Percentiles rank a stretch among this genome's conserved stretches.
Evolutionary conservation across 64 coral and sea anemone genomes (phyloP).

Genomic region (Trachythela sp.): DNA sequence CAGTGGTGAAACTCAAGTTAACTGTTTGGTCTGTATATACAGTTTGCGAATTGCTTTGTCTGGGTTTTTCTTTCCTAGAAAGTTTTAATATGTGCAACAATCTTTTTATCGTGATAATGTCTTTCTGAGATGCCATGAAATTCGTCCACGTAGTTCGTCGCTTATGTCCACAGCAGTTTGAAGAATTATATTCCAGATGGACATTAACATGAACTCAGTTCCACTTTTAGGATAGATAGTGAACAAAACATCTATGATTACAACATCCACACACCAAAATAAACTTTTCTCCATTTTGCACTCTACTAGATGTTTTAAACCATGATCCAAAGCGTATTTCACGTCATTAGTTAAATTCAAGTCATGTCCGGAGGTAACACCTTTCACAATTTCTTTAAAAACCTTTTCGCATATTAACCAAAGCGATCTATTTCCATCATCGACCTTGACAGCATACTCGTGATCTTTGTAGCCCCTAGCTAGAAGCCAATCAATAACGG

Average conservation of each 20-base stretch:
- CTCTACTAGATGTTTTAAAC: not conserved
- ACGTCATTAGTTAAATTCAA: not conserved
- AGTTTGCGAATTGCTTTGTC: too few relatives aligned
- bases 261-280: not conserved
- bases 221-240: not conserved
- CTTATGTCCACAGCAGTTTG: not conserved
- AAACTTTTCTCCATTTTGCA: not conserved
- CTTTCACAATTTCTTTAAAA: not conserved
- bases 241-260: not conserved
- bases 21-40: too few relatives aligned
- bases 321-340: not conserved
- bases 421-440: not conserved
- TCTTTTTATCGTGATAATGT: too few relatives aligned
- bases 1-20: too few relatives aligned
- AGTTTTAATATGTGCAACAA: too few relatives aligned
- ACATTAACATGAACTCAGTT: not conserved
- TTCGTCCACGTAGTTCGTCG: not conserved
- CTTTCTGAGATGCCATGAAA: not conserved
- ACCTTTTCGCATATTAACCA: not conserved
- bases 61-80: too few relatives aligned
- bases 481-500: slow-evolving; percentile 49
- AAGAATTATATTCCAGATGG: not conserved
- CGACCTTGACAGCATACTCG: not conserved
- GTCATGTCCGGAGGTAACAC: not conserved
- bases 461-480: not conserved